These are phyloP conservation scores for Drosophila micromelanica DNA, from an alignment of 1,140 invertebrate species.

Conservation along the genomic window DNA sequence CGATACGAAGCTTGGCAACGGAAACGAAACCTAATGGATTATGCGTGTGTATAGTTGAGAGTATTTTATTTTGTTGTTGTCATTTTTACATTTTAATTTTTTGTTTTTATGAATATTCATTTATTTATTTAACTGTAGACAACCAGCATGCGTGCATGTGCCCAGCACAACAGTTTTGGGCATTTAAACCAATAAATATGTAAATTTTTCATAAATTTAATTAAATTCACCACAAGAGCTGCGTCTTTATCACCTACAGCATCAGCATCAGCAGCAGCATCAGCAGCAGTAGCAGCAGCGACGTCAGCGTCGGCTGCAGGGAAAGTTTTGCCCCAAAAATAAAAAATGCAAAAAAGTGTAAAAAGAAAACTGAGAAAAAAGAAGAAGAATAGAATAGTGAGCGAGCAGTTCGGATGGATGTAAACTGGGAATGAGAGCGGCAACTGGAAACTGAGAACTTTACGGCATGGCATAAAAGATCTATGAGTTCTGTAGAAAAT, in stretches of 20 bases:
- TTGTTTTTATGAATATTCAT: constrained; percentile 50
- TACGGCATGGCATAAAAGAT: constrained; percentile 32
- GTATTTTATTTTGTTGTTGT: background rate
- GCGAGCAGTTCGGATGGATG: background rate
- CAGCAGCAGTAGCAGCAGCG: constrained; percentile 32
- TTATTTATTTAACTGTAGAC: constrained; percentile 33
- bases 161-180: constrained; percentile 56
- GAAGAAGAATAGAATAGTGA: constrained; percentile 5
- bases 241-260: constrained; percentile 45
- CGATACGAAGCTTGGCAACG: background rate
- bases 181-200: constrained; percentile 82
- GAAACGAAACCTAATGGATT: background rate
- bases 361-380: constrained; percentile 29
- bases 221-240: constrained; percentile 77
- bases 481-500: constrained; percentile 25
- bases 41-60: background rate
- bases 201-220: constrained; percentile 83
- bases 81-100: background rate
- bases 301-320: constrained; percentile 31
- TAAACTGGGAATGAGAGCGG: background rate
- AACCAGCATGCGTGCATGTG: constrained; percentile 41
- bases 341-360: constrained; percentile 39
- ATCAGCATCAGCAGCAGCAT: constrained; percentile 32
- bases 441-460: constrained; percentile 21
- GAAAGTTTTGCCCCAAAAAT: constrained; percentile 54